Conservation (phyloP, 2,888 invertebrate genomes). For the Scaptomyza parva region DNA sequence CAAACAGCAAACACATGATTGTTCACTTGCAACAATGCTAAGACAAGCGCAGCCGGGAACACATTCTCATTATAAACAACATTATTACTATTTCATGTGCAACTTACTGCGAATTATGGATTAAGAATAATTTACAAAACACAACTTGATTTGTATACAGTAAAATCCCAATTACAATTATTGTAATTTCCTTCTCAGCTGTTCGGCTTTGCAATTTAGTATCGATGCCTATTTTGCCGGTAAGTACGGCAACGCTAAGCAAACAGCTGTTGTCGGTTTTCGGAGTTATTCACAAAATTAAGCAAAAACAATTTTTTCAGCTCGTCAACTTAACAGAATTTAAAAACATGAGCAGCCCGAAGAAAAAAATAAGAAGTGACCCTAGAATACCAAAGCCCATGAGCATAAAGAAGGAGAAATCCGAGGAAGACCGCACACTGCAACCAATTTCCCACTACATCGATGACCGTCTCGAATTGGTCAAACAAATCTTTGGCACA, state of each 20-base stretch:
- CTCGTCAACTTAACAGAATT: not conserved
- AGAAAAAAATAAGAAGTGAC: conserved; percentile 69
- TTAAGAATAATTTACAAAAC: not conserved
- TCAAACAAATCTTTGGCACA: conserved; percentile 87
- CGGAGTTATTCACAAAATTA: conserved; percentile 19
- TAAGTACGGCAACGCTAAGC: conserved; percentile 35
- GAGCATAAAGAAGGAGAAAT: conserved; percentile 82
- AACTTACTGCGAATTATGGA: conserved; percentile 36
- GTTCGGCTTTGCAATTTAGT: conserved; percentile 6
- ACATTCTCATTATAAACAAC: not conserved
- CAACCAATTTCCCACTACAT: conserved; percentile 86
- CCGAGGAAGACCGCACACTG: conserved; percentile 85
- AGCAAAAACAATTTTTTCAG: conserved; percentile 7
- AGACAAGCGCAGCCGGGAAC: not conserved
- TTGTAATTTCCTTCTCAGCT: conserved; percentile 32
- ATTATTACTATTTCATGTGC: rapidly evolving
- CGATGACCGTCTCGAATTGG: conserved; percentile 87
- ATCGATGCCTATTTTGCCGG: not conserved
- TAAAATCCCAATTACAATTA: conserved; percentile 14
- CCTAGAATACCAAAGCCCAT: conserved; percentile 83
- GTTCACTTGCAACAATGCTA: not conserved
- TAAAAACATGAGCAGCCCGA: conserved; percentile 73
- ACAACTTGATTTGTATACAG: conserved; percentile 27
- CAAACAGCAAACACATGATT: not conserved
- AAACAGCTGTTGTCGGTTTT: conserved; percentile 48